Percentiles rank a stretch among this genome's conserved stretches.
Evolutionary conservation across 2,888 invertebrate genomes (phyloP).

Genomic region (Eledona agricola): DNA sequence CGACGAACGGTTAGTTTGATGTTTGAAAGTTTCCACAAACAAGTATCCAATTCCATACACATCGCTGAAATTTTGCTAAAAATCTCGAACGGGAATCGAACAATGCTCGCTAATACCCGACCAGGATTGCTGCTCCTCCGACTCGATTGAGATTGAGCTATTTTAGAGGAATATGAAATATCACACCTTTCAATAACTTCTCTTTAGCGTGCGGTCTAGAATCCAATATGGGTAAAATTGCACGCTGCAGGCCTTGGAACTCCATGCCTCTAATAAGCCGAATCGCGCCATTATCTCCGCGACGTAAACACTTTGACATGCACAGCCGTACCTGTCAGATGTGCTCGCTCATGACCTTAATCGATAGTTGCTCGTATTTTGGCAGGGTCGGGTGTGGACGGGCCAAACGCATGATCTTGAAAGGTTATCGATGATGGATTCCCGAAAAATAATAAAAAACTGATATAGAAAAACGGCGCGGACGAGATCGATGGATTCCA

Average conservation of each 20-base stretch:
- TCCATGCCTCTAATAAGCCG: slow-evolving; percentile 1
- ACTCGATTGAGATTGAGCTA: background rate
- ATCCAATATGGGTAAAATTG: slow-evolving; percentile 5
- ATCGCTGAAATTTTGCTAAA: too few relatives aligned
- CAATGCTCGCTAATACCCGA: too few relatives aligned
- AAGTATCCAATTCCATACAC: too few relatives aligned
- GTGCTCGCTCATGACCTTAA: slow-evolving; percentile 12
- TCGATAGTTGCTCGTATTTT: slow-evolving; percentile 6
- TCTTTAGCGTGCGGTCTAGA: background rate
- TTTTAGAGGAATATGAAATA: slow-evolving; percentile 2
- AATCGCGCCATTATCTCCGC: slow-evolving; percentile 5
- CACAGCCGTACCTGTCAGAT: slow-evolving; percentile 13
- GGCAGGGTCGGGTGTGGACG: background rate
- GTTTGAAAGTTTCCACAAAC: too few relatives aligned
- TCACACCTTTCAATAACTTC: slow-evolving; percentile 1
- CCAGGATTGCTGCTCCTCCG: too few relatives aligned
- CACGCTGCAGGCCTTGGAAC: background rate
- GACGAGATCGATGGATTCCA: too few relatives aligned
- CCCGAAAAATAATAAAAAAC: too few relatives aligned
- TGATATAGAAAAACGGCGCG: too few relatives aligned
- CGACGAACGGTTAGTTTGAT: too few relatives aligned
- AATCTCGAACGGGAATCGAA: too few relatives aligned
- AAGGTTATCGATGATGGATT: slow-evolving; percentile 1
- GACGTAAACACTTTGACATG: background rate
- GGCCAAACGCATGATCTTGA: background rate